phyloP scores from a whole-genome alignment of 2,797 vertebrate genomes.

The Loris lydekkerianus region DNA sequence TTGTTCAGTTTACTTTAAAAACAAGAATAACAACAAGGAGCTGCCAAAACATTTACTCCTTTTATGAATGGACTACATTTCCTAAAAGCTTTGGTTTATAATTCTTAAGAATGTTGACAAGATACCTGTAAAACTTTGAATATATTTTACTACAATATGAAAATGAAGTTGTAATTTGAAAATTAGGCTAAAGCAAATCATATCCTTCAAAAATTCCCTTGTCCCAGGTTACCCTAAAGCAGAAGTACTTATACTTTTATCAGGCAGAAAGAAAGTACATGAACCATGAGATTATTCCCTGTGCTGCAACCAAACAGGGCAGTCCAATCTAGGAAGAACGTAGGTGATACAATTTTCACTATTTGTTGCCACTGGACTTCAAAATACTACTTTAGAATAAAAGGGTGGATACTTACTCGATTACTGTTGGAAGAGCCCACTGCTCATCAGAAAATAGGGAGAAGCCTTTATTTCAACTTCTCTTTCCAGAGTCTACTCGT shows the following conservation, averaged over 20 bases:
- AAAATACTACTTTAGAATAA: neutral
- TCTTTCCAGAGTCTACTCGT: neutral
- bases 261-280: neutral
- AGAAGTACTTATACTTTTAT: neutral
- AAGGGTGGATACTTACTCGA: neutral
- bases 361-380: neutral
- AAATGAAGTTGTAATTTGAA: conserved; percentile 24
- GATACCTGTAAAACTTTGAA: conserved; percentile 26
- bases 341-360: neutral
- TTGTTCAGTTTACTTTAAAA: conserved; percentile 39
- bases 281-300: neutral
- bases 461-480: conserved; percentile 21
- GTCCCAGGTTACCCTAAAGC: neutral
- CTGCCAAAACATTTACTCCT: neutral
- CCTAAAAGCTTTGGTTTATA: conserved; percentile 31
- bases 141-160: neutral
- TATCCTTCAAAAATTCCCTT: conserved; percentile 16
- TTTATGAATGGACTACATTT: neutral
- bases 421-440: neutral
- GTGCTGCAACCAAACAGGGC: neutral
- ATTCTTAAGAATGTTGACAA: neutral
- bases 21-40: neutral
- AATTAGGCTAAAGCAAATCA: conserved; percentile 32
- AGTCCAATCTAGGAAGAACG: neutral
- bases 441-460: neutral